Evolutionary conservation across 2,113 vertebrate genomes (phyloP).

Genomic region (Rhabdornis inornatus): DNA sequence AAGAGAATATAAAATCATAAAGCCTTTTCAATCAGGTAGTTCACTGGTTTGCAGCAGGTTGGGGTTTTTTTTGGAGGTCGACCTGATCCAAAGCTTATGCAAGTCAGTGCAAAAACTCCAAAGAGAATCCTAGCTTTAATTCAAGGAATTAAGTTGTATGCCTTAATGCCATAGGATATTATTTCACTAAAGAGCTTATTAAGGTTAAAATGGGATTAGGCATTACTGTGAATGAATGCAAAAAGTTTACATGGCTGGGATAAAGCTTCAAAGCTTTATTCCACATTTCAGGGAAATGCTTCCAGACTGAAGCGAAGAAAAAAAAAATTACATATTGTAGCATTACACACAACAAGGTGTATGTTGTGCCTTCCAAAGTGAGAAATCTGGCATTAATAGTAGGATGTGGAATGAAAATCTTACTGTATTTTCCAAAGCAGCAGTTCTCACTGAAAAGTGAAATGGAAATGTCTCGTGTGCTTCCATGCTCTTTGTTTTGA

Average conservation of each 20-base stretch:
- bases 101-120: not conserved
- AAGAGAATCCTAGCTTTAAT: not conserved
- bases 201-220: conserved; percentile 54
- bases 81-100: not conserved
- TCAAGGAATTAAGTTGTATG: conserved; percentile 18
- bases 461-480: not conserved
- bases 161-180: conserved; percentile 1
- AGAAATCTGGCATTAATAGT: not conserved
- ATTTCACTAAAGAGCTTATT: conserved; percentile 34
- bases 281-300: not conserved
- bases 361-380: not conserved
- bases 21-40: not conserved
- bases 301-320: not conserved
- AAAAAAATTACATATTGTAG: not conserved
- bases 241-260: not conserved
- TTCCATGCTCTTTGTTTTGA: not conserved
- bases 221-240: not conserved
- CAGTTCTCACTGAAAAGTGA: not conserved
- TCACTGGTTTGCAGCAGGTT: not conserved
- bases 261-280: conserved; percentile 15
- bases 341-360: not conserved
- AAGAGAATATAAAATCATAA: not conserved
- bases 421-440: not conserved
- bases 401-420: not conserved
- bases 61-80: not conserved